Evolutionary conservation across 2,113 vertebrate species (phyloP), one percentile per base, ranked within the genome.

Genomic region (Tachysurus vachellii): DNA sequence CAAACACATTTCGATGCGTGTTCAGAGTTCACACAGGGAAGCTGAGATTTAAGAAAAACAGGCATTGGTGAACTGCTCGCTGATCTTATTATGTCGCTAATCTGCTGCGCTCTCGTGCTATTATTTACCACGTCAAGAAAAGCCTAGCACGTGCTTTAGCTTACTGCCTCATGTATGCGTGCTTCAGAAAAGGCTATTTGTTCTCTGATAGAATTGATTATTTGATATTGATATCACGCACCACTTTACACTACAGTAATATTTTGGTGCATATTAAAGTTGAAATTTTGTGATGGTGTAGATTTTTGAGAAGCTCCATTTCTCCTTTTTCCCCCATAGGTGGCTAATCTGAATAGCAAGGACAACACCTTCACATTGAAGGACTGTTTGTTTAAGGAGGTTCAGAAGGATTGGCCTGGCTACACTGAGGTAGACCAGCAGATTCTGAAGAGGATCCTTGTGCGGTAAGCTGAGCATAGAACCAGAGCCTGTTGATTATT

Each of bases 331-430:
- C 66, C 88, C 61, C 26, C 42, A 1, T 92, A 99, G 98, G 97
- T 99, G 92, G 98, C 97, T 61, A 97, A 96, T 12, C 81, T 97
- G 90, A 98, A 94, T 84, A 94, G 95, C 92, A 97, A 94, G 93
- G 98, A 99, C 86, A 96, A 96, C 92, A 97, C 97, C 6, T 99
- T 96, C 93, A 98, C 97, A 0, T 95, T 99, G 92, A 97, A 97
- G 92, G 97, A 99, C 84, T 92, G 94, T 89, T 92, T 97, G 28
- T 99, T 97, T 94, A 97, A 97, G 80, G 98, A 99, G 0, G 94
- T 99, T 88, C 97, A 99, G 93, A 97, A 96, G 91, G 97, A 99
- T 91, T 99, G 98, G 98, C 97, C 97, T 0, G 97, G 98, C 89
- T 99, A 99, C 94, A 97, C 96, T 0, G 97, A 99, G 88, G 96